These are phyloP conservation scores for Telenomus remus DNA, from an alignment of 1,140 invertebrate genomes.

Conservation along the genomic window DNA sequence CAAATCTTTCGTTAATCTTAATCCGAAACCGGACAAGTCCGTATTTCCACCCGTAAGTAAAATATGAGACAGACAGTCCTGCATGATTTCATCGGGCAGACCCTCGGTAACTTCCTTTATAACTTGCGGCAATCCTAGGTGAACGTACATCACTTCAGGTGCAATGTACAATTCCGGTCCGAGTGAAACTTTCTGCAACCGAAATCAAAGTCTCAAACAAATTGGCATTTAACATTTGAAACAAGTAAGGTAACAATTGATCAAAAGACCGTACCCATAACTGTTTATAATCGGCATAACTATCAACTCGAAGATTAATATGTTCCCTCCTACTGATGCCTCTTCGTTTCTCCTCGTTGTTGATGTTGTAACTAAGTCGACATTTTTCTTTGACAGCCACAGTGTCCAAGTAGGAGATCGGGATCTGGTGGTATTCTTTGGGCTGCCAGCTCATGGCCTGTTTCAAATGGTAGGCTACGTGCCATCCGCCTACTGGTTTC, in stretches of 20 bases:
- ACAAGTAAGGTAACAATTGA: too few relatives aligned
- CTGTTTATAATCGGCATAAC: conserved; percentile 70
- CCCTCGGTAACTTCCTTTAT: conserved; percentile 73
- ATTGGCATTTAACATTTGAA: conserved; percentile 2
- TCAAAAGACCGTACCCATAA: conserved; percentile 66
- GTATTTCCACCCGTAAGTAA: conserved; percentile 76
- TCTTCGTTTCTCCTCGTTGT: conserved; percentile 65
- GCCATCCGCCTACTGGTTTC: conserved; percentile 74
- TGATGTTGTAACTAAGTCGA: conserved; percentile 73
- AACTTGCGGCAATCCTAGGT: conserved; percentile 72
- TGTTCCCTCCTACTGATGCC: conserved; percentile 64
- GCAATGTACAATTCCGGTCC: conserved; percentile 75
- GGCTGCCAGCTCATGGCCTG: conserved; percentile 74
- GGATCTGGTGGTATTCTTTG: conserved; percentile 73
- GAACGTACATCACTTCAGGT: conserved; percentile 76
- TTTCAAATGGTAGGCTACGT: conserved; percentile 74
- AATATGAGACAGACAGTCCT: conserved; percentile 74
- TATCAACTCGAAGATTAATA: conserved; percentile 71
- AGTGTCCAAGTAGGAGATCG: conserved; percentile 73
- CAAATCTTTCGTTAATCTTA: conserved; percentile 73
- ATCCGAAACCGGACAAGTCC: conserved; percentile 73
- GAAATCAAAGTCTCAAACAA: not conserved
- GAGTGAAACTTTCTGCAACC: conserved; percentile 69
- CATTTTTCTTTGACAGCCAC: conserved; percentile 74
- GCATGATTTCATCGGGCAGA: conserved; percentile 68